phyloP scores from a whole-genome alignment of 1,140 invertebrate species.

The Steinernema khuongi region DNA sequence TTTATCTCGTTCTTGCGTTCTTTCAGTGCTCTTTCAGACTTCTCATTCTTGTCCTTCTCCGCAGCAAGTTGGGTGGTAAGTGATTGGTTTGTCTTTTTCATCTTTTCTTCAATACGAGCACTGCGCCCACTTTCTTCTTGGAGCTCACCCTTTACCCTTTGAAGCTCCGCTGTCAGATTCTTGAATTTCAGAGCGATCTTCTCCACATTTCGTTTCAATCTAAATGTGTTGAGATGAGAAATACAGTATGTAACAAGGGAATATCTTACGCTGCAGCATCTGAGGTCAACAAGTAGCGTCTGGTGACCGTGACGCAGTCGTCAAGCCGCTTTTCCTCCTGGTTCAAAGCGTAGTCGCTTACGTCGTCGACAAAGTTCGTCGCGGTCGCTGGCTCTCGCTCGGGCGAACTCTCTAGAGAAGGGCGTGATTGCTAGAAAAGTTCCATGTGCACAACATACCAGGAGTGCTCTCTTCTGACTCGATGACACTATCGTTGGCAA shows the following conservation, averaged over 20 bases:
- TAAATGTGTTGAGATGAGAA: neutral
- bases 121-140: neutral
- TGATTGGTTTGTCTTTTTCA: neutral
- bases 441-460: neutral
- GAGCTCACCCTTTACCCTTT: neutral
- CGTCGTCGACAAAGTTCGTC: neutral
- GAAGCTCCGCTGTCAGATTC: neutral
- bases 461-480: constrained; percentile 8
- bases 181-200: neutral
- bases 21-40: constrained; percentile 38
- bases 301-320: neutral
- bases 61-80: neutral
- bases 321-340: neutral
- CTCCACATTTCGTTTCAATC: neutral
- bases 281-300: neutral
- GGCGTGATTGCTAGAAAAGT: neutral
- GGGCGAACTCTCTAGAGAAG: neutral
- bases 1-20: constrained; percentile 46
- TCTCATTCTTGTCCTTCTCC: constrained; percentile 35
- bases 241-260: neutral
- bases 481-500: constrained; percentile 33
- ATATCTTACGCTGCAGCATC: neutral
- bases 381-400: neutral
- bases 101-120: neutral
- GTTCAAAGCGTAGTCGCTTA: neutral